Percentiles rank a stretch among this genome's conserved stretches.
phyloP scores from a whole-genome alignment of 2,888 invertebrate genomes.

The Noctua pronuba region DNA sequence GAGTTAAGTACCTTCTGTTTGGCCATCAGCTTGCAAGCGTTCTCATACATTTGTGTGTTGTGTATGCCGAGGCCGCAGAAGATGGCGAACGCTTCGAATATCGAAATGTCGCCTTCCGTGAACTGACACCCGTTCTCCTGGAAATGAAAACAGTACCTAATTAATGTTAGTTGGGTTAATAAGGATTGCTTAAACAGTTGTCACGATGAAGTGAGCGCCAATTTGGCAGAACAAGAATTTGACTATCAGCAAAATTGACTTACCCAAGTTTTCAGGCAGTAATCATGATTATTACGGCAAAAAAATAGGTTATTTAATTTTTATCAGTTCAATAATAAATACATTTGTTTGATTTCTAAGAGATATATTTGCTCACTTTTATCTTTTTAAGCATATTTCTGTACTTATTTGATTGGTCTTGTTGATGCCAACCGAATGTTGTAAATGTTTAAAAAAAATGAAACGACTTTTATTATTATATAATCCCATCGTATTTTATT shows the following conservation, averaged over 20 bases:
- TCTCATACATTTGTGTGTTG: conserved; percentile 99
- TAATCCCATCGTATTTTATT: not conserved
- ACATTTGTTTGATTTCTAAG: conserved; percentile 10
- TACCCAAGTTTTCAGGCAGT: too few relatives aligned
- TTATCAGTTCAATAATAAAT: not conserved
- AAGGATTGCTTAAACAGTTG: not conserved
- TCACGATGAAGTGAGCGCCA: not conserved
- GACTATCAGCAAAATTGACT: too few relatives aligned
- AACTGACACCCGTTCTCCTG: conserved; percentile 96
- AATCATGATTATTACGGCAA: too few relatives aligned
- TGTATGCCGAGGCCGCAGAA: conserved; percentile 99
- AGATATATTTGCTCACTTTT: conserved; percentile 40
- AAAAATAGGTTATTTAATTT: not conserved
- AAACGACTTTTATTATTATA: too few relatives aligned
- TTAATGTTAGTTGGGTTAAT: not conserved
- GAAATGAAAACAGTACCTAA: conserved; percentile 52
- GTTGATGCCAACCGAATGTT: not conserved
- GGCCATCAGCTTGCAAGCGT: conserved; percentile 98
- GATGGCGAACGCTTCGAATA: conserved; percentile 98
- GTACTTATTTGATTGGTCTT: not conserved
- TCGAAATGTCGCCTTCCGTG: conserved; percentile 97
- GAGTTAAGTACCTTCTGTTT: conserved; percentile 96
- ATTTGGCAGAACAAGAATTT: not conserved
- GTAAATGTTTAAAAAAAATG: not conserved
- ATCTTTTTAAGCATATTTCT: not conserved